Percentiles rank a stretch among this genome's conserved stretches.
Conservation (phyloP, 1,140 invertebrate genomes). For the Helicoverpa armigera region DNA sequence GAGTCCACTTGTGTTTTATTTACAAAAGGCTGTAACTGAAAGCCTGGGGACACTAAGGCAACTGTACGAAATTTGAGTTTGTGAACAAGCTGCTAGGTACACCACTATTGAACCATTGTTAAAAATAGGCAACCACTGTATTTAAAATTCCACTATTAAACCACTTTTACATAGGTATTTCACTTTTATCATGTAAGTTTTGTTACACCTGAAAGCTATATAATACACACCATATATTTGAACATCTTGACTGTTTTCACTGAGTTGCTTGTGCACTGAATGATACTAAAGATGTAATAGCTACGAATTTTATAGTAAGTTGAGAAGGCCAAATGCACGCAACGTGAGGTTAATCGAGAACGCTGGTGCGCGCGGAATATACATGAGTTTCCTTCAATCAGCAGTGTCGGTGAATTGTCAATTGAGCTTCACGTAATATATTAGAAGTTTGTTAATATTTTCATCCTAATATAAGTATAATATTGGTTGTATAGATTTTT, state of each 20-base stretch:
- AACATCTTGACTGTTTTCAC: slow-evolving; percentile 53
- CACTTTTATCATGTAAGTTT: neutral
- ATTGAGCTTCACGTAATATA: neutral
- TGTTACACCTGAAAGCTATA: neutral
- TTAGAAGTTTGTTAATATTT: no score
- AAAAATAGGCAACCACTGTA: neutral
- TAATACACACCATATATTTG: slow-evolving; percentile 44
- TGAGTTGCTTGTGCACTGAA: slow-evolving; percentile 54
- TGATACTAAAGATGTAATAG: slow-evolving; percentile 55
- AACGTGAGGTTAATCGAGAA: slow-evolving; percentile 42
- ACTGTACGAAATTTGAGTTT: no score
- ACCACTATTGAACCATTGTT: no score
- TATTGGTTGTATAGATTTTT: no score
- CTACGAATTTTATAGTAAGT: slow-evolving; percentile 62
- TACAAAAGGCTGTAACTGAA: no score
- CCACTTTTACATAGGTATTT: neutral
- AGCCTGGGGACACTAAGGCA: neutral
- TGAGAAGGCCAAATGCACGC: slow-evolving; percentile 60
- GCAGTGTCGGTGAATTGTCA: neutral
- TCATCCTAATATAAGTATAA: no score
- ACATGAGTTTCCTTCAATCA: slow-evolving; percentile 3
- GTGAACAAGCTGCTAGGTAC: no score
- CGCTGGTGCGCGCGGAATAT: neutral
- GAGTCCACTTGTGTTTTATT: no score
- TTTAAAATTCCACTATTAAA: neutral